Base-by-base conservation (phyloP, 2,797 vertebrate genomes). In the Notamacropus eugenii region DNA sequence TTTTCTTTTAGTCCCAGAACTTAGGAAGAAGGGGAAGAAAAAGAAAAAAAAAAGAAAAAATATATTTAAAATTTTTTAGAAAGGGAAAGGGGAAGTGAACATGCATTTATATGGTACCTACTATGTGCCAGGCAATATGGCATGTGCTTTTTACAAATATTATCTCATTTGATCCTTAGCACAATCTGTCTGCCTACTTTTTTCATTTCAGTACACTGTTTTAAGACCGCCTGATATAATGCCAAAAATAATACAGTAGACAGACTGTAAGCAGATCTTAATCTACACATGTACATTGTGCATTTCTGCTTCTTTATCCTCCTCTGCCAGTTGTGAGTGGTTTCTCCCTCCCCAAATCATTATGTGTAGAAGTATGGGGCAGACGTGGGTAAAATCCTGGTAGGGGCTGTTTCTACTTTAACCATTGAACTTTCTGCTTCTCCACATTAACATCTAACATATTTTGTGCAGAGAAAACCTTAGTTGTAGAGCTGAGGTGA, bases 381-480 rank as follows among this genome's bases (percentile, higher is more conserved):
- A 28, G 52, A 92, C 90, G 93, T 95, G 46, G 6, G 92, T 92
- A 91, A 95, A 97, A 97, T 97, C 97, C 97, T 91, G 95, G 54
- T 90, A 82, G 90, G 91, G 56, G 92, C 95, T 95, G 93, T 22
- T 55, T 96, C 52, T 56, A 34, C 29, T 3, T 91, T 94, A 34
- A 22, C 93, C 95, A 56, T 91, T 96, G 92, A 93, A 82, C 34
- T 92, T 62, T 98, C 97, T 95, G 54, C 62, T 93, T 4, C 6
- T 98, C 94, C 97, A 95, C 93, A 57, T 98, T 54, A 0, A 90
- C 96, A 97, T 58, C 57, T 58, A 58, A 58, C 96, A 90, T 96
- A 98, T 95, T 97, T 97, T 97, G 96, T 93, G 97, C 92, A 94
- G 92, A 92, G 67, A 95, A 94, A 91, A 46, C 28, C 0, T 24